A percentile compares a stretch with the other conserved stretches of the same genome.
Conservation (phyloP, 2,888 invertebrate genomes). For the Drosophila prolongata region DNA sequence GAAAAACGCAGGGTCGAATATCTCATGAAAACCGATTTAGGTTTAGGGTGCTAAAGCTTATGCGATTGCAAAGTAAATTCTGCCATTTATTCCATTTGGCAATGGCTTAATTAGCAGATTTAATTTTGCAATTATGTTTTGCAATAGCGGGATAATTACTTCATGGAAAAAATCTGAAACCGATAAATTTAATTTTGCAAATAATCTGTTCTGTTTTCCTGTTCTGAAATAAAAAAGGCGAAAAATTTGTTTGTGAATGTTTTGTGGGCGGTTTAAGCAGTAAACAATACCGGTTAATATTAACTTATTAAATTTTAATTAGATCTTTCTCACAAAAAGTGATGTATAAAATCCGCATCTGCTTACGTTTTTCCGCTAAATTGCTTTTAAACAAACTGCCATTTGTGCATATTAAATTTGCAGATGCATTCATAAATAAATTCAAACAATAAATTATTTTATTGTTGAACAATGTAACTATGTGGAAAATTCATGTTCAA, state of each 20-base stretch:
- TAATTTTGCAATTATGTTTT: slow-evolving; percentile 26
- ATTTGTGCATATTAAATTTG: slow-evolving; percentile 37
- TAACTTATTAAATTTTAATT: slow-evolving; percentile 4
- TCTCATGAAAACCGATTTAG: slow-evolving; percentile 48
- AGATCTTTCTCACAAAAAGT: neutral
- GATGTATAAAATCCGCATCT: slow-evolving; percentile 1
- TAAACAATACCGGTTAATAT: neutral
- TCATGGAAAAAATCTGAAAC: neutral
- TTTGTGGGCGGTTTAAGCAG: neutral
- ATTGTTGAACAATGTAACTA: slow-evolving; percentile 35
- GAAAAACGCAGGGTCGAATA: slow-evolving; percentile 44
- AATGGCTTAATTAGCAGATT: slow-evolving; percentile 22
- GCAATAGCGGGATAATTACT: slow-evolving; percentile 3
- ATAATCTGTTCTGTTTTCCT: neutral
- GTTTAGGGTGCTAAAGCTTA: neutral
- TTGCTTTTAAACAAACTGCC: slow-evolving; percentile 24
- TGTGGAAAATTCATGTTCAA: slow-evolving; percentile 29
- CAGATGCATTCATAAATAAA: slow-evolving; percentile 39
- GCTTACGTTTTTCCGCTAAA: slow-evolving; percentile 25
- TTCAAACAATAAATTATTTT: slow-evolving; percentile 39
- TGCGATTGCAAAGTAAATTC: slow-evolving; percentile 33
- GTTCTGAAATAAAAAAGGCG: neutral
- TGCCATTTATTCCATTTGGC: slow-evolving; percentile 8
- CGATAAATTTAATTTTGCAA: slow-evolving; percentile 30
- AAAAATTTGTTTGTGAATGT: neutral